phyloP scores from a whole-genome alignment of 2,113 vertebrate genomes.

The Hyperopisus bebe region DNA sequence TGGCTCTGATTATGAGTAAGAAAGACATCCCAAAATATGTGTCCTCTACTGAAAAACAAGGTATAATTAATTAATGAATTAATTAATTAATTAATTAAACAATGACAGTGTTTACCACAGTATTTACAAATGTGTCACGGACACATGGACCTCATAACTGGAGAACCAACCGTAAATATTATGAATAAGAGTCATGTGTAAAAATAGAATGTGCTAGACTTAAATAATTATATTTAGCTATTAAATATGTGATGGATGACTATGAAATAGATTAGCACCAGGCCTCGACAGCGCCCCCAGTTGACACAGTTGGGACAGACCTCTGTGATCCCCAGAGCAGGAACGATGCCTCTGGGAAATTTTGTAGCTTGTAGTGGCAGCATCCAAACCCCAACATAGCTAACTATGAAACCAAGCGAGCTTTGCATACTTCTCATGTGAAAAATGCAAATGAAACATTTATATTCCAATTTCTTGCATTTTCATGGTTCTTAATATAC shows the following conservation, averaged over 20 bases:
- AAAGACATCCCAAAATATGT: not conserved
- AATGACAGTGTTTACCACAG: not conserved
- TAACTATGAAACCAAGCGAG: not conserved
- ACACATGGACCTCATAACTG: not conserved
- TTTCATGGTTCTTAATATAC: not conserved
- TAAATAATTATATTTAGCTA: not conserved
- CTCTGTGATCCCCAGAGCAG: not conserved
- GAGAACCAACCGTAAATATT: not conserved
- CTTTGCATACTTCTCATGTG: not conserved
- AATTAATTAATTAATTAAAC: not conserved
- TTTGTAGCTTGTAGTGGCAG: not conserved
- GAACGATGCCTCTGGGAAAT: not conserved
- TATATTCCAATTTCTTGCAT: not conserved
- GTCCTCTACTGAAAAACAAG: not conserved
- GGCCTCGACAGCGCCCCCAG: not conserved
- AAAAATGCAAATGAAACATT: not conserved
- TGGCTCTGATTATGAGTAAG: not conserved
- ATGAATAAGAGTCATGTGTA: not conserved
- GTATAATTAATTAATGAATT: not conserved
- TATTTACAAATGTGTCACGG: not conserved
- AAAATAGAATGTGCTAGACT: not conserved
- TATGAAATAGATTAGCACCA: not conserved
- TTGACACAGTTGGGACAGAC: not conserved
- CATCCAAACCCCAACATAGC: not conserved
- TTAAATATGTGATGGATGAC: not conserved